Evolutionary conservation across 2,797 vertebrate genomes (phyloP).

Genomic region (Acipenser oxyrinchus): DNA sequence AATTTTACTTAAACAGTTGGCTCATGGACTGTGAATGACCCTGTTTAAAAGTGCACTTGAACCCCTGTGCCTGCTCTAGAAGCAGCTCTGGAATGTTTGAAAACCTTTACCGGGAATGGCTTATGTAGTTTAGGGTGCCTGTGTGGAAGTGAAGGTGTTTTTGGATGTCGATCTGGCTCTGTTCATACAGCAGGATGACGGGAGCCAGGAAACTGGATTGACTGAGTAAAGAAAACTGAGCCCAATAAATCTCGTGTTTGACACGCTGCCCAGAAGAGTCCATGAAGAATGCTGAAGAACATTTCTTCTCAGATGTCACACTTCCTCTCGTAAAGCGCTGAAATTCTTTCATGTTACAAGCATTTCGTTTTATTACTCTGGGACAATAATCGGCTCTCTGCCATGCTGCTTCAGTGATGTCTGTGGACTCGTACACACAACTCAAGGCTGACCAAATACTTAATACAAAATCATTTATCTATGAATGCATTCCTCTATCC

Average conservation of each 20-base stretch:
- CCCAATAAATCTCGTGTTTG: constrained; percentile 34
- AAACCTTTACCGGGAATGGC: too few species aligned
- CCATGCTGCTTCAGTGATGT: constrained; percentile 34
- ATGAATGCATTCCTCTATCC: too few species aligned
- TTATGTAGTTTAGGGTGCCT: too few species aligned
- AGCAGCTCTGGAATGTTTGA: too few species aligned
- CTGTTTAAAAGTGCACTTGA: too few species aligned
- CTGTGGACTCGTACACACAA: constrained; percentile 40
- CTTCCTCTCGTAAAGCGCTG: constrained; percentile 73
- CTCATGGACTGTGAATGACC: too few species aligned
- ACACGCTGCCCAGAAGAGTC: constrained; percentile 50
- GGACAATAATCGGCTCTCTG: constrained; percentile 46
- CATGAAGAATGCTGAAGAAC: constrained; percentile 58
- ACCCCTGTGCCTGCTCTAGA: too few species aligned
- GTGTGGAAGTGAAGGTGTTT: too few species aligned
- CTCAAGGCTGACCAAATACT: not conserved
- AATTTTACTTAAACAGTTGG: too few species aligned
- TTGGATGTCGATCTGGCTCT: too few species aligned
- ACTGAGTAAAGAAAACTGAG: constrained; percentile 1
- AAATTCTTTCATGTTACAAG: constrained; percentile 81
- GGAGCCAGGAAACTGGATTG: not conserved
- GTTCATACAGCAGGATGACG: too few species aligned
- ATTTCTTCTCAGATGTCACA: constrained; percentile 65
- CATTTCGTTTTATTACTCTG: constrained; percentile 60
- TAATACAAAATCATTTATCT: too few species aligned